phyloP scores from a whole-genome alignment of 2,888 invertebrate genomes.

The Tetramorium bicarinatum region DNA sequence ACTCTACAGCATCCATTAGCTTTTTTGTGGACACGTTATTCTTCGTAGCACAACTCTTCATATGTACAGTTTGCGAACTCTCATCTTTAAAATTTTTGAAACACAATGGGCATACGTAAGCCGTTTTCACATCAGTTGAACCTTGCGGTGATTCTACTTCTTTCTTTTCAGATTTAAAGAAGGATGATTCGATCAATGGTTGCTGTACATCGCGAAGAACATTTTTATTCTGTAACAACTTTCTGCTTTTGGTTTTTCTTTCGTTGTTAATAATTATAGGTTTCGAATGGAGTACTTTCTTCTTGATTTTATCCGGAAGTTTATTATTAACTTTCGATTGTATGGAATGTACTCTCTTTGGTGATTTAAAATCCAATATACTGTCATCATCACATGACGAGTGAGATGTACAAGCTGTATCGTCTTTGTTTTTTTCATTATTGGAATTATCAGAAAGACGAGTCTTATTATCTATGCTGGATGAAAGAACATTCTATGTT shows the following conservation, averaged over 20 bases:
- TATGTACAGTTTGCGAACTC: constrained; percentile 77
- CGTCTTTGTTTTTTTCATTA: neutral
- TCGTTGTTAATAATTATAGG: constrained; percentile 48
- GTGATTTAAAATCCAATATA: constrained; percentile 82
- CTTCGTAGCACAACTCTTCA: constrained; percentile 85
- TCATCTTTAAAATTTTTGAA: constrained; percentile 81
- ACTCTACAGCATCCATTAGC: constrained; percentile 83
- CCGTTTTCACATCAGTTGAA: constrained; percentile 65
- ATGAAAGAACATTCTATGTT: neutral
- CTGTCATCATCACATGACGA: constrained; percentile 74
- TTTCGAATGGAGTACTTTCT: constrained; percentile 39
- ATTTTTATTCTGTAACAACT: constrained; percentile 59
- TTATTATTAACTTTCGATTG: constrained; percentile 61
- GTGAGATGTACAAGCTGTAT: neutral
- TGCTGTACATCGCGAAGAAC: constrained; percentile 67
- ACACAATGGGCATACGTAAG: constrained; percentile 83
- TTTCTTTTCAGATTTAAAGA: constrained; percentile 76
- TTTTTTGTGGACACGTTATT: constrained; percentile 84
- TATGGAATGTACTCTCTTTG: constrained; percentile 64
- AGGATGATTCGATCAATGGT: constrained; percentile 80
- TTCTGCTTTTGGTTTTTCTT: constrained; percentile 28
- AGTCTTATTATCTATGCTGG: constrained; percentile 44
- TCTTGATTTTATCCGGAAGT: constrained; percentile 54
- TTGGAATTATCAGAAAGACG: neutral
- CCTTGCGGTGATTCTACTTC: neutral